These are phyloP conservation scores for Seriola quinqueradiata DNA, from an alignment of 2,113 vertebrate species.

Conservation along the genomic window DNA sequence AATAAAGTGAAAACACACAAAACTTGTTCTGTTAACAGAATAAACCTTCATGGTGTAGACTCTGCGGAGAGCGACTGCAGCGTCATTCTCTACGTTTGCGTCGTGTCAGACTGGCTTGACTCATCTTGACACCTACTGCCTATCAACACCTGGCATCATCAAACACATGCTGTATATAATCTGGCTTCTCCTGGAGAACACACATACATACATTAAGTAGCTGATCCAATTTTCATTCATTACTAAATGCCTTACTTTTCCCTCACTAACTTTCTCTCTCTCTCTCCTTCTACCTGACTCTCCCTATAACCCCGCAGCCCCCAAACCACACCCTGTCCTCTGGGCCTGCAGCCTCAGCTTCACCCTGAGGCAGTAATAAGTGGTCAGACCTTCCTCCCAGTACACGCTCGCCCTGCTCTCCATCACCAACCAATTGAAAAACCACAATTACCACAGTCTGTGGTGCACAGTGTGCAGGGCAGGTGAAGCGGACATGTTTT, in stretches of 20 bases:
- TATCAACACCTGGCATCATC: too few relatives aligned
- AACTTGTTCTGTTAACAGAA: too few relatives aligned
- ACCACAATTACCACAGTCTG: constrained; percentile 59
- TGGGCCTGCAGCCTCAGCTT: constrained; percentile 45
- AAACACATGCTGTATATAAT: too few relatives aligned
- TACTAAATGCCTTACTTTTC: neutral
- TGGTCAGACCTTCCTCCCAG: constrained; percentile 57
- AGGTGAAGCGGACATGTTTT: constrained; percentile 43
- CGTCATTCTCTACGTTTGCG: too few relatives aligned
- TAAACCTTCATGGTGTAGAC: too few relatives aligned
- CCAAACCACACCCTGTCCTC: constrained; percentile 46
- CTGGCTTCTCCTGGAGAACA: too few relatives aligned
- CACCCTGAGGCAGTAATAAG: constrained; percentile 60
- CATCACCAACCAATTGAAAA: constrained; percentile 57
- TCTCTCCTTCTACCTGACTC: neutral
- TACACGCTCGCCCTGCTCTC: constrained; percentile 23
- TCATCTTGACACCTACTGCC: too few relatives aligned
- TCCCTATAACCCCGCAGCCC: constrained; percentile 12
- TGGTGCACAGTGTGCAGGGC: constrained; percentile 28
- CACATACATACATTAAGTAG: too few relatives aligned
- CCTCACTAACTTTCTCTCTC: neutral
- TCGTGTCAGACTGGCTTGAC: too few relatives aligned
- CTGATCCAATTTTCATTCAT: neutral
- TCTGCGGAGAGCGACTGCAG: too few relatives aligned
- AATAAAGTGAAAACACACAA: too few relatives aligned